Evolutionary conservation across 2,113 vertebrate species (phyloP).

Genomic region (Limnothrissa miodon): DNA sequence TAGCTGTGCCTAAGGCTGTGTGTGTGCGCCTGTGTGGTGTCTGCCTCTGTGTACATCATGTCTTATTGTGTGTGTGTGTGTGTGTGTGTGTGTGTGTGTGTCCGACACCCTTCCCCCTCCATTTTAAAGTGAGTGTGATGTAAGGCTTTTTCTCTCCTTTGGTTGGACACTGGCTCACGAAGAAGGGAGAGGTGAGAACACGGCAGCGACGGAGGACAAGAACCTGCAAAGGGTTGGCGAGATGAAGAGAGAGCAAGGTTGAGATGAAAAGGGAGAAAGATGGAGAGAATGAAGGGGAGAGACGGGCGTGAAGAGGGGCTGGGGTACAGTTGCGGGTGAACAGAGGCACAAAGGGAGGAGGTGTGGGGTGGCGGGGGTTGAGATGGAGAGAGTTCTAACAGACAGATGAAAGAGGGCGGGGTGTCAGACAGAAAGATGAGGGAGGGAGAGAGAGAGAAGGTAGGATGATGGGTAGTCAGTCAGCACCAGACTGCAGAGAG

Average conservation of each 20-base stretch:
- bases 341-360: background rate
- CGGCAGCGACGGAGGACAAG: background rate
- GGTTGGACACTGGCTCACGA: background rate
- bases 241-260: background rate
- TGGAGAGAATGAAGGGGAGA: background rate
- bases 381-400: background rate
- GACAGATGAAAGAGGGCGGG: background rate
- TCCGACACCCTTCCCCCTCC: background rate
- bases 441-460: background rate
- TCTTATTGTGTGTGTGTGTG: background rate
- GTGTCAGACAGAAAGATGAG: background rate
- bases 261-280: too few relatives aligned
- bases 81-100: background rate
- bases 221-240: background rate
- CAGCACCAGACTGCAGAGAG: too few relatives aligned
- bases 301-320: background rate
- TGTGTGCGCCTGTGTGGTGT: background rate
- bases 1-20: background rate
- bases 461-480: background rate
- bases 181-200: background rate
- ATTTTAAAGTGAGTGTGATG: too few relatives aligned
- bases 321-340: background rate
- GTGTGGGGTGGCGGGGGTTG: too few relatives aligned
- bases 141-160: background rate
- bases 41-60: too few relatives aligned